Evolutionary conservation across 2,888 invertebrate species (phyloP).

Genomic region (Parnassius glacialis): DNA sequence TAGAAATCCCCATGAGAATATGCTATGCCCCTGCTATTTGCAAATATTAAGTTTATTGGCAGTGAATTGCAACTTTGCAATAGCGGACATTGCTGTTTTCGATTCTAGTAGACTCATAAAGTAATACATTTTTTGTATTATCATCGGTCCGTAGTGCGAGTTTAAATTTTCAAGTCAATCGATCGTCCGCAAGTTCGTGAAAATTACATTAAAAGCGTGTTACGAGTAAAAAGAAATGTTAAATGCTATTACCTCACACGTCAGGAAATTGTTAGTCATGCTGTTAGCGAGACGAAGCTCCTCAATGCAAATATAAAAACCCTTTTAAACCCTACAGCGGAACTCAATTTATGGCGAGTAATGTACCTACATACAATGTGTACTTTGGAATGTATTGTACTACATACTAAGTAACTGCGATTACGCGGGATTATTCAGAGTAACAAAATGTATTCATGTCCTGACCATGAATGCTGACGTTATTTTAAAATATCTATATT

Average conservation of each 20-base stretch:
- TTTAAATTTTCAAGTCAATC: no score
- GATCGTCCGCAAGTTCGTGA: no score
- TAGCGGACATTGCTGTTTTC: no score
- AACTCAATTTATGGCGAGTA: constrained; percentile 13
- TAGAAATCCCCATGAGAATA: no score
- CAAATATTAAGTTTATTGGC: no score
- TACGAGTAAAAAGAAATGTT: neutral
- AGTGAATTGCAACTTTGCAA: no score
- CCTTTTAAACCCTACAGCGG: constrained; percentile 4
- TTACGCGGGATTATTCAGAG: constrained; percentile 2
- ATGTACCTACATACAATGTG: constrained; percentile 5
- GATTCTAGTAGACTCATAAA: no score
- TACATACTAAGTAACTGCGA: constrained; percentile 2
- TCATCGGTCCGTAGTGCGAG: no score
- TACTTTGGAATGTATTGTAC: constrained; percentile 15
- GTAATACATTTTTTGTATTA: no score
- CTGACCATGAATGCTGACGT: no score
- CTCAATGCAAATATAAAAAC: constrained; percentile 1
- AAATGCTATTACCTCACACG: neutral
- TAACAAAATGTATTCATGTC: constrained; percentile 13
- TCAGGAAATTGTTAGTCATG: neutral
- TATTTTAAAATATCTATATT: no score
- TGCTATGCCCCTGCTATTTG: no score
- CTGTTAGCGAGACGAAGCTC: neutral
- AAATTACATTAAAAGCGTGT: neutral